Percentiles rank a stretch among this genome's conserved stretches.
Evolutionary conservation across 1,140 invertebrate species (phyloP).

Genomic region (Melitaea cinxia): DNA sequence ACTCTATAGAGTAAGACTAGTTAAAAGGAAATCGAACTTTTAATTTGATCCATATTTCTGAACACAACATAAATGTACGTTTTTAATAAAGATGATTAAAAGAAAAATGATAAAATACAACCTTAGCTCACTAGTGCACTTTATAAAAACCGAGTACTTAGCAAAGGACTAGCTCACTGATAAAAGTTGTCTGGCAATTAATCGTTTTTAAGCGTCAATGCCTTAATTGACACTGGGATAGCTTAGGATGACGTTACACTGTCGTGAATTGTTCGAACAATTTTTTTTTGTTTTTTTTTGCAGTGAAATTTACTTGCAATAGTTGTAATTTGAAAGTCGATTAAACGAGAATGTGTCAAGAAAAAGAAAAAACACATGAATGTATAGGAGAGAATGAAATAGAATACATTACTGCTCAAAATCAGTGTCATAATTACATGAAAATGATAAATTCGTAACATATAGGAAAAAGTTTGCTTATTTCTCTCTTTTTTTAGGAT

Average conservation of each 20-base stretch:
- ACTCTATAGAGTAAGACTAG: neutral
- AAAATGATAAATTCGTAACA: too few species aligned
- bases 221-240: slow-evolving; percentile 35
- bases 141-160: slow-evolving; percentile 3
- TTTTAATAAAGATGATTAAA: neutral
- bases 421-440: too few species aligned
- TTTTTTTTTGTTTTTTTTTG: too few species aligned
- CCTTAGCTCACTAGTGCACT: neutral
- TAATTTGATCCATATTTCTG: neutral
- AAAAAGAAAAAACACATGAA: too few species aligned
- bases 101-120: neutral
- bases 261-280: neutral
- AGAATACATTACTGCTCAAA: too few species aligned
- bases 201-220: slow-evolving; percentile 35
- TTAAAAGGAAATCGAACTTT: neutral
- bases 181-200: slow-evolving; percentile 40
- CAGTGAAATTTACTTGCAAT: neutral
- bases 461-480: too few species aligned
- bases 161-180: slow-evolving; percentile 35
- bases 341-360: too few species aligned
- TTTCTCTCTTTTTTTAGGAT: too few species aligned
- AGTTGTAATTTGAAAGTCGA: neutral
- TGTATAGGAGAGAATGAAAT: too few species aligned
- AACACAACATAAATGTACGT: neutral
- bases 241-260: slow-evolving; percentile 7